Conservation (phyloP, 2,797 vertebrate species). For the Cryptoblepharus egeriae region DNA sequence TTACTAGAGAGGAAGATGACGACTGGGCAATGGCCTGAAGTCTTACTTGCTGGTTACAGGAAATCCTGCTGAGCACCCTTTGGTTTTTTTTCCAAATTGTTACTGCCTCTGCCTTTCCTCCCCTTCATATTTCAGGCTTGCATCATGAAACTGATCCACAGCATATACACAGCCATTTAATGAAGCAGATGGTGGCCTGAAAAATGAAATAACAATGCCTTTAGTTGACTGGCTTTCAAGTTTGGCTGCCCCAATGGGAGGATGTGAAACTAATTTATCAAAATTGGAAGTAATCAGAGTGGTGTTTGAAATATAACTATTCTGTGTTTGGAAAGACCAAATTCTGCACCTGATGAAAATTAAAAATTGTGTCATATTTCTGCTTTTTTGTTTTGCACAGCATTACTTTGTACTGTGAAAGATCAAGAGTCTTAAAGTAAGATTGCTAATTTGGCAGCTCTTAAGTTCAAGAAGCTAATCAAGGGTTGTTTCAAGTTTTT, state of each 20-base stretch:
- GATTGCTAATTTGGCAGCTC: neutral
- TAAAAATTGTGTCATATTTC: neutral
- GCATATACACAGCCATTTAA: too few relatives aligned
- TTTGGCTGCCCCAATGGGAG: neutral
- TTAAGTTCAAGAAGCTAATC: neutral
- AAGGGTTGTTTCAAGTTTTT: neutral
- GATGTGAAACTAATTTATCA: neutral
- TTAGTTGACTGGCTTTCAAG: neutral
- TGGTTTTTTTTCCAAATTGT: too few relatives aligned
- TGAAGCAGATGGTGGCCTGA: too few relatives aligned
- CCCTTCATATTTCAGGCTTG: neutral
- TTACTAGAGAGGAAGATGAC: neutral
- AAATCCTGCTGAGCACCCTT: neutral
- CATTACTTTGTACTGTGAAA: neutral
- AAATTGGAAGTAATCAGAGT: neutral
- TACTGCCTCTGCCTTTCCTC: too few relatives aligned
- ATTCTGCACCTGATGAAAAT: neutral
- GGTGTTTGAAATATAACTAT: neutral
- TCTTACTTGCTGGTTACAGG: neutral
- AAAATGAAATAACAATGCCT: neutral
- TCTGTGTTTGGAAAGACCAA: neutral
- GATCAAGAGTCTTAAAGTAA: neutral
- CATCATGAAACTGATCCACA: neutral
- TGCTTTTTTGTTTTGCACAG: neutral
- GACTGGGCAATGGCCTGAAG: neutral